Evolutionary conservation across 2,888 invertebrate genomes (phyloP).

Genomic region (Nesidiocoris tenuis): DNA sequence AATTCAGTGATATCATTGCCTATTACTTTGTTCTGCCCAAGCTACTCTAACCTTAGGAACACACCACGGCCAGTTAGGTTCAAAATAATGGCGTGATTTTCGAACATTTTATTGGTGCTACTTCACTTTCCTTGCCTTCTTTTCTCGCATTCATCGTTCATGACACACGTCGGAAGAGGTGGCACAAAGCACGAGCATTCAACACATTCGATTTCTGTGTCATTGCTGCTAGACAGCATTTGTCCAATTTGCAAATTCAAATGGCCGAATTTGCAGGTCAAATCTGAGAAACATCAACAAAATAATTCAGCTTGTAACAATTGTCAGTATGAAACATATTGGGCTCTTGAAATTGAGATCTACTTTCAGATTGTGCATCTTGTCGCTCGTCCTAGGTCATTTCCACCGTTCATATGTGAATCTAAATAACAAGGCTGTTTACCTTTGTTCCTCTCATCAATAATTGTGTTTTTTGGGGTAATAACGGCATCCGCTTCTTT

Average conservation of each 20-base stretch:
- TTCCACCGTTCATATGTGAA: no score
- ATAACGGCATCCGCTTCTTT: conserved; percentile 24
- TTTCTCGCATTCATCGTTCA: conserved; percentile 33
- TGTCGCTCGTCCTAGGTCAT: no score
- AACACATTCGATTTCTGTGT: conserved; percentile 19
- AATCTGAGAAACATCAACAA: conserved; percentile 5
- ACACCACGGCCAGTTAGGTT: no score
- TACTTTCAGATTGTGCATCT: no score
- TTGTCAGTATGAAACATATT: no score
- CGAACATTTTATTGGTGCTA: not conserved
- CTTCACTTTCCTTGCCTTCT: not conserved
- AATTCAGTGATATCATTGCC: no score
- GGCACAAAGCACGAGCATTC: conserved; percentile 35
- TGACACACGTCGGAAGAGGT: conserved; percentile 33
- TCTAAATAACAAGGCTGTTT: no score
- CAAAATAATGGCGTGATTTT: no score
- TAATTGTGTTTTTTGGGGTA: conserved; percentile 34
- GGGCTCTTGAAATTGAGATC: no score
- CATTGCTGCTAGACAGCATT: conserved; percentile 13
- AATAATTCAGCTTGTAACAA: not conserved
- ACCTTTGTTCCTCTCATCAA: conserved; percentile 35
- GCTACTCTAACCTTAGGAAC: no score
- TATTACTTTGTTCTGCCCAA: no score
- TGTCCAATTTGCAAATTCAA: conserved; percentile 29
- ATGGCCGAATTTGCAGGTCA: conserved; percentile 42